Evolutionary conservation across 2,797 vertebrate genomes (phyloP).

Genomic region (Nannoperca obscura): DNA sequence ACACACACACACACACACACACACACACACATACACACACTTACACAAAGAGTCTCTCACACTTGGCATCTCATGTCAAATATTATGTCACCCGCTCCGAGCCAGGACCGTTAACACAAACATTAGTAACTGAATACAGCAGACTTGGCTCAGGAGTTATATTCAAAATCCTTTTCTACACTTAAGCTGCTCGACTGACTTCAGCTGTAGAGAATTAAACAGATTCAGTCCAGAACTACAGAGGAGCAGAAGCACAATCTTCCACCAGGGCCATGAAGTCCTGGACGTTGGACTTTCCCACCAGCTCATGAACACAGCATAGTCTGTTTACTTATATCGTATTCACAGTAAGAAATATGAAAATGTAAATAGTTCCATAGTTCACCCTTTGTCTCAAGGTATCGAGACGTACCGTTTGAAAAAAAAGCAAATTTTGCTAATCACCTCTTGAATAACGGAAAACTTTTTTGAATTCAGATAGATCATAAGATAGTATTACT

Average conservation of each 20-base stretch:
- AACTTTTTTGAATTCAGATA: neutral
- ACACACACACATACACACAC: constrained; percentile 25
- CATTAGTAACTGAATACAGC: constrained; percentile 69
- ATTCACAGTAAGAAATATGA: neutral
- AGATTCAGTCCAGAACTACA: constrained; percentile 19
- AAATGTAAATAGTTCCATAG: neutral
- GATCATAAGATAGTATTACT: no score
- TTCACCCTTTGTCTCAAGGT: neutral
- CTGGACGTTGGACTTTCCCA: constrained; percentile 15
- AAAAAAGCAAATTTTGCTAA: neutral
- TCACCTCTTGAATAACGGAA: neutral
- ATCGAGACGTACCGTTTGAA: neutral
- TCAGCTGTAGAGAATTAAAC: constrained; percentile 57
- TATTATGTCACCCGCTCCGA: constrained; percentile 69
- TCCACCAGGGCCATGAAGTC: neutral
- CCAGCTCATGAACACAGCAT: neutral
- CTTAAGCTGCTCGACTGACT: constrained; percentile 42
- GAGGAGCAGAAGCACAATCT: neutral
- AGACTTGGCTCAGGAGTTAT: constrained; percentile 47
- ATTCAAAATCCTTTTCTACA: constrained; percentile 42
- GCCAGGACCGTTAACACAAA: constrained; percentile 54
- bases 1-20: constrained; percentile 53
- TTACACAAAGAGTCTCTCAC: constrained; percentile 49
- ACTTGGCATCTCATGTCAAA: constrained; percentile 76
- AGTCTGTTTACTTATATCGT: neutral